Evolutionary conservation across 2,888 invertebrate species (phyloP), one percentile per base, ranked within the genome.

Genomic region (Meiosimyza decipiens): DNA sequence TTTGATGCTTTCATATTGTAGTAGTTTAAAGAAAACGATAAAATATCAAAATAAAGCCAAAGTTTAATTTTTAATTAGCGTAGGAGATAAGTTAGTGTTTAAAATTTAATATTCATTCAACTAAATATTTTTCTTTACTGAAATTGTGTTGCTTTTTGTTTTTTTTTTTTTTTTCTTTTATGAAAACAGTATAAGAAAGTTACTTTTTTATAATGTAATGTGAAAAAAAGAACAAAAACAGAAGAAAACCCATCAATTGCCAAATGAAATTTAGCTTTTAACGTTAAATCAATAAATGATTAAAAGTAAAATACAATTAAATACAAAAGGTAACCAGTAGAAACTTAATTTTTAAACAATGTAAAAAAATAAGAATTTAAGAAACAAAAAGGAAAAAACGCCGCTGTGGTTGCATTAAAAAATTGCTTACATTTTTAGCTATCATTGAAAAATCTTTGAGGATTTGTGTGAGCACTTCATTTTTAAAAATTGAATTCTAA

Each of bases 231-330:
- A 16, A 50, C 33, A 73, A 60, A 51, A 68, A 60, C 28, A 59
- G 70, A 69, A 51, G 40, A 63, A 82, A 84, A 86, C 84, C 86
- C 86, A 86, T 84, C 84, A 85, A 86, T 86, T 86, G 85, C 86
- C 86, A 85, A 85, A 85, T 85, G 84, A 84, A 81, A 81, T 81
- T 83, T 86, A 86, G 86, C 84, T 86, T 86, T 86, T 83, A 83
- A 82, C 78, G 81, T 81, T 81, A 80, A 81, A 79, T 76, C 77
- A 82, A 80, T 80, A 81, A 79, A 75, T 40, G 40, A 40, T 6
- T 40, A 40, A 40, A 40, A 40, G 40, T 40, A 40, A 40, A 40
- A 40, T 40, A 40, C 40, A 76, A 73, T 75, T 78, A 66, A 67
- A 71, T 59, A 62, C 50, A 75, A 65, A 74, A 67, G 52, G 55